phyloP scores from a whole-genome alignment of 2,113 vertebrate genomes.

The Diadophis punctatus region DNA sequence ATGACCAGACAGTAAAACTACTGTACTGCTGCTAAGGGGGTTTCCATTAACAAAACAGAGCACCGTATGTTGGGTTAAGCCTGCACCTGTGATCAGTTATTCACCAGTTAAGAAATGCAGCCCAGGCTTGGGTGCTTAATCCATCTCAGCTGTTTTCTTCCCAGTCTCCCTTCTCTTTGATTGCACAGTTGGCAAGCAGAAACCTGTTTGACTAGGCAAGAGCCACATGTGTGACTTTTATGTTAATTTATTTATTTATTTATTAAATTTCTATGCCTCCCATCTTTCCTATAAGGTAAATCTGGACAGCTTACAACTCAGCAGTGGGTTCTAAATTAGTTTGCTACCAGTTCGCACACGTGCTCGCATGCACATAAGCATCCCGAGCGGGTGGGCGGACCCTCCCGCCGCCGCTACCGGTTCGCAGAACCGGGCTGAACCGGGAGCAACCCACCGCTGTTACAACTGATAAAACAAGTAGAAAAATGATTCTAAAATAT shows the following conservation, averaged over 20 bases:
- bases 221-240: constrained; percentile 30
- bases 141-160: constrained; percentile 72
- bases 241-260: not conserved
- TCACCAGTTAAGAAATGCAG: constrained; percentile 63
- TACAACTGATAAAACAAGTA: not conserved
- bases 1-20: constrained; percentile 58
- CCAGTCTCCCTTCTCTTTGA: constrained; percentile 60
- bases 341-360: too few species aligned
- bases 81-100: constrained; percentile 82
- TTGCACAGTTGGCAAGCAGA: constrained; percentile 61
- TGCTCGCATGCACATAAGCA: too few species aligned
- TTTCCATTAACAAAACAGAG: constrained; percentile 73
- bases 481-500: not conserved
- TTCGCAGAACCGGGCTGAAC: too few species aligned
- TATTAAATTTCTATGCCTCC: not conserved
- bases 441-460: too few species aligned
- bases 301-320: not conserved
- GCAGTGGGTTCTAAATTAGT: too few species aligned
- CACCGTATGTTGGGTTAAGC: constrained; percentile 67
- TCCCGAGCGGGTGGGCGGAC: too few species aligned
- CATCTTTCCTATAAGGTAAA: not conserved
- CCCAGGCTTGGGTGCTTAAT: constrained; percentile 63
- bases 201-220: constrained; percentile 51
- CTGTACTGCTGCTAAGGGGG: constrained; percentile 26
- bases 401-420: too few species aligned